Conservation (phyloP, 2,113 vertebrate species). For the Melanocharis versteri region DNA sequence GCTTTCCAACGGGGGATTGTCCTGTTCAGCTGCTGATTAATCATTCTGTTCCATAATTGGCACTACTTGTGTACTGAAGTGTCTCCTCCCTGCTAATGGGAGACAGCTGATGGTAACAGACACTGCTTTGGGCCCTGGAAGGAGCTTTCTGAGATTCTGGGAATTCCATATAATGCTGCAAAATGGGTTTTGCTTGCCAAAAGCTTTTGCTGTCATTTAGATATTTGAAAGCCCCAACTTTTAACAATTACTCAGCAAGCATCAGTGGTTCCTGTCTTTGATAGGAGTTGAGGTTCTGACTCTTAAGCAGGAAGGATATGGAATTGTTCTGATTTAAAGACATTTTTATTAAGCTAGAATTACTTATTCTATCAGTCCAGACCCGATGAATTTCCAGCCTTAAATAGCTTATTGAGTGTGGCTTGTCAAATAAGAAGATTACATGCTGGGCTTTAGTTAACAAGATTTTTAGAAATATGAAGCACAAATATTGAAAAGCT, state of each 20-base stretch:
- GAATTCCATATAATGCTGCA: not conserved
- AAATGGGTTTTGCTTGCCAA: not conserved
- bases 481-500: slow-evolving; percentile 27
- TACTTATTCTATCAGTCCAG: not conserved
- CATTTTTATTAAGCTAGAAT: slow-evolving; percentile 37
- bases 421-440: slow-evolving; percentile 27
- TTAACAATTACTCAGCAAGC: not conserved
- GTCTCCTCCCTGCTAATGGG: not conserved
- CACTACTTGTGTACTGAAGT: not conserved
- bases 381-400: slow-evolving; percentile 41
- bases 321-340: slow-evolving; percentile 25
- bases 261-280: not conserved
- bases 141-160: not conserved
- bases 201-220: not conserved
- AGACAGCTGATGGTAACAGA: not conserved
- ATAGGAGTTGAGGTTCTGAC: not conserved
- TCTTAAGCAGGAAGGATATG: not conserved
- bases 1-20: not conserved
- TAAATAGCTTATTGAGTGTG: slow-evolving; percentile 26
- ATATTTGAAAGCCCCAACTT: not conserved
- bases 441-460: slow-evolving; percentile 17
- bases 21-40: not conserved
- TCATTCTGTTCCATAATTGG: not conserved
- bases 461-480: slow-evolving; percentile 3
- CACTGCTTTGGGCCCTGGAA: not conserved